phyloP scores from a whole-genome alignment of 1,140 invertebrate species.

The Brachystomella parvula region DNA sequence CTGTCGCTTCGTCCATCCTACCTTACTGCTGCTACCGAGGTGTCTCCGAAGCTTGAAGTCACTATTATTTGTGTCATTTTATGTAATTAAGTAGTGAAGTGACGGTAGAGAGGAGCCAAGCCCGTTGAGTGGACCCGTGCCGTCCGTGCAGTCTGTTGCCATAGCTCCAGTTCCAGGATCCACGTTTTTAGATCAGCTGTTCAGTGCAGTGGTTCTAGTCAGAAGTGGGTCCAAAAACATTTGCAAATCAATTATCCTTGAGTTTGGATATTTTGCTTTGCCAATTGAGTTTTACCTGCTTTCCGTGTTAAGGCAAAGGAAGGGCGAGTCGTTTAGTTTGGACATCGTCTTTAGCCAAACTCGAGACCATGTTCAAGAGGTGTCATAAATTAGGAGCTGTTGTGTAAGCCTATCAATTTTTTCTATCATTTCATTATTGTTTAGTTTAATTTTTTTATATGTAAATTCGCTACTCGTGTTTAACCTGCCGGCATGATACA shows the following conservation, averaged over 20 bases:
- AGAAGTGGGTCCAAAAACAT: neutral
- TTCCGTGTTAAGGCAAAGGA: no score
- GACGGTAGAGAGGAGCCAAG: no score
- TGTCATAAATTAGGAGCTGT: constrained; percentile 11
- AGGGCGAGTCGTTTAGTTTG: no score
- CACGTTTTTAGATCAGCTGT: neutral
- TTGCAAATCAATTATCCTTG: neutral
- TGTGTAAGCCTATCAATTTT: constrained; percentile 15
- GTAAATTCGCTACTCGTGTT: neutral
- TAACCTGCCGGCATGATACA: neutral
- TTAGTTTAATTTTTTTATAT: neutral
- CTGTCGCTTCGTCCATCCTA: no score
- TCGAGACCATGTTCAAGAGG: constrained; percentile 17
- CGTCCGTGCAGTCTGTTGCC: no score
- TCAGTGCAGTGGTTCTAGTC: neutral
- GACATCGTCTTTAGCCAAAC: no score
- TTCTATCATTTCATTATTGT: neutral
- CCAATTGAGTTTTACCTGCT: neutral
- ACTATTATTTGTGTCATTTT: no score
- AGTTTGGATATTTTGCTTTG: neutral
- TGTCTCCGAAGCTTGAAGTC: no score
- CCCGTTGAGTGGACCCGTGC: no score
- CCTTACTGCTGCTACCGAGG: no score
- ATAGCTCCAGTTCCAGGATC: no score
- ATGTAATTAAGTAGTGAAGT: no score